These are phyloP conservation scores for Eupeodes latifasciatus DNA, from an alignment of 2,888 invertebrate genomes.

Conservation along the genomic window DNA sequence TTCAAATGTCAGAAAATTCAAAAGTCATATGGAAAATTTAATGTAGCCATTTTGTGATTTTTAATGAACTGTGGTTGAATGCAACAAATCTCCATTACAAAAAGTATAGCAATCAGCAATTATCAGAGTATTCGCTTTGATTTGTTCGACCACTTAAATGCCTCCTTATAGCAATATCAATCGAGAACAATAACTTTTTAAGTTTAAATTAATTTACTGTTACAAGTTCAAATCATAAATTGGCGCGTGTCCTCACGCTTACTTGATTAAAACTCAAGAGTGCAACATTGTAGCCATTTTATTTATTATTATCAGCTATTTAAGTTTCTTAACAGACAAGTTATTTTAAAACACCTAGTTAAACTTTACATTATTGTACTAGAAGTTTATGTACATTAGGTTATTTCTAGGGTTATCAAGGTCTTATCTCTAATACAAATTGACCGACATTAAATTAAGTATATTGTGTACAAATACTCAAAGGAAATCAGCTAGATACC, in stretches of 20 bases:
- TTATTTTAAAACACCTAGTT: background rate
- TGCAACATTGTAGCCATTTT: slow-evolving; percentile 16
- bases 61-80: too few relatives aligned
- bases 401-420: slow-evolving; percentile 2
- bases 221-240: background rate
- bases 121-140: background rate
- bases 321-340: background rate
- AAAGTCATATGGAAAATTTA: too few relatives aligned
- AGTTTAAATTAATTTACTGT: background rate
- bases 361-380: background rate
- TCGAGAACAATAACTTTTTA: background rate
- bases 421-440: slow-evolving; percentile 12
- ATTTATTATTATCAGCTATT: background rate
- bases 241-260: background rate
- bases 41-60: too few relatives aligned
- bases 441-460: slow-evolving; percentile 12
- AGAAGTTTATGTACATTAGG: background rate
- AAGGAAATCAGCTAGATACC: background rate
- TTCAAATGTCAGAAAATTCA: too few relatives aligned
- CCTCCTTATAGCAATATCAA: background rate
- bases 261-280: slow-evolving; percentile 13
- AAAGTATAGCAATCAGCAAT: background rate
- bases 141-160: background rate
- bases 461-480: slow-evolving; percentile 17
- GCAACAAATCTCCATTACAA: too few relatives aligned